These are phyloP conservation scores for Sipha maydis DNA, from an alignment of 2,888 invertebrate genomes.

Conservation along the genomic window DNA sequence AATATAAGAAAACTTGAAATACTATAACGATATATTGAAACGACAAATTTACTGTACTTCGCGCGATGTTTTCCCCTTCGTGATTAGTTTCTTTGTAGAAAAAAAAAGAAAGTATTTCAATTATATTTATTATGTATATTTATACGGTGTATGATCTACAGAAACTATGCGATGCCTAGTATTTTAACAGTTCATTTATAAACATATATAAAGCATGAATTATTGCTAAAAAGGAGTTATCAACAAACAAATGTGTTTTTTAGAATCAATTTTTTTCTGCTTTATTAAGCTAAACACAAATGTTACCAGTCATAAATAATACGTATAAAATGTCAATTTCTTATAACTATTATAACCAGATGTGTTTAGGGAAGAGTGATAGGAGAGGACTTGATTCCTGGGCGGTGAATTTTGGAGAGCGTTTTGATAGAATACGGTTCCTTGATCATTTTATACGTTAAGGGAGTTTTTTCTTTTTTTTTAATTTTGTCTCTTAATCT, in stretches of 20 bases:
- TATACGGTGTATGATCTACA: background rate
- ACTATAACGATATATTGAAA: background rate
- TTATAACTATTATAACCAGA: background rate
- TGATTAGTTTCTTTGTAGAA: background rate
- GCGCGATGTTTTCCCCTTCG: background rate
- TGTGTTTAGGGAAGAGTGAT: too few species aligned
- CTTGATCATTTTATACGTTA: too few species aligned
- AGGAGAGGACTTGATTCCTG: too few species aligned
- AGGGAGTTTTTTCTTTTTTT: too few species aligned
- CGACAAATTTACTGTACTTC: background rate
- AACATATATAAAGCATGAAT: too few species aligned
- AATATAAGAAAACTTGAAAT: background rate
- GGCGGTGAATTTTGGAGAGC: too few species aligned
- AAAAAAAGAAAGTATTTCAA: background rate
- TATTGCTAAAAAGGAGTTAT: too few species aligned
- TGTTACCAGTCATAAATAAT: background rate
- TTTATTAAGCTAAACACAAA: background rate
- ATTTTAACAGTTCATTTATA: background rate
- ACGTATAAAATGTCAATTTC: background rate
- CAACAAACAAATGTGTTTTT: background rate
- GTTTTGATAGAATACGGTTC: too few species aligned
- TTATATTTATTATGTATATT: background rate
- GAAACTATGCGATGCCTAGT: background rate
- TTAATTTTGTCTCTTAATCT: too few species aligned
- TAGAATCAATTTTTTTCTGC: background rate